A percentile compares a stretch with the other conserved stretches of the same genome.
These are phyloP conservation scores for Typhlomys cinereus DNA, from an alignment of 2,113 vertebrate genomes.

Conservation along the genomic window DNA sequence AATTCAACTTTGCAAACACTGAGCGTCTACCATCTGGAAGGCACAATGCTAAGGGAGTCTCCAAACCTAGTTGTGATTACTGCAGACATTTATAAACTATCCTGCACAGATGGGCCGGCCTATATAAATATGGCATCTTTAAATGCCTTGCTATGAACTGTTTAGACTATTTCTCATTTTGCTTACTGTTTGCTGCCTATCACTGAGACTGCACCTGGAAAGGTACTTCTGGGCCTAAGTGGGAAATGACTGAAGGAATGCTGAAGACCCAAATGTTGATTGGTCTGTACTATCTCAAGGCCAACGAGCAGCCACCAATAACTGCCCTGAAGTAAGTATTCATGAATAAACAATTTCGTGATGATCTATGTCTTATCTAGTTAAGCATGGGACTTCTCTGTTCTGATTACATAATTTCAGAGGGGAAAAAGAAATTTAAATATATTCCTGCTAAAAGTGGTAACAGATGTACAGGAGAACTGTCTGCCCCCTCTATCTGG, in stretches of 20 bases:
- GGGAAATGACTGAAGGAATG: background rate
- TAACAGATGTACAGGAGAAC: background rate
- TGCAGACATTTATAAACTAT: background rate
- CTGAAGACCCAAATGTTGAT: background rate
- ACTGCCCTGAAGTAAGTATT: background rate
- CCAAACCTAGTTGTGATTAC: background rate
- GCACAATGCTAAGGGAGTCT: background rate
- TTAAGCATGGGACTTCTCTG: background rate
- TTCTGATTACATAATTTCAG: constrained; percentile 45
- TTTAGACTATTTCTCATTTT: background rate
- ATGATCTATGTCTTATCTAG: constrained; percentile 2
- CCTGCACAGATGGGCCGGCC: background rate
- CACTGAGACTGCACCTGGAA: background rate
- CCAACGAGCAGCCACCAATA: background rate
- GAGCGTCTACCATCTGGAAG: background rate
- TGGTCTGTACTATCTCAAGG: background rate
- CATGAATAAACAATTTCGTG: constrained; percentile 18
- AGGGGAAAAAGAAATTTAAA: constrained; percentile 16
- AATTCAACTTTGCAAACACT: constrained; percentile 6
- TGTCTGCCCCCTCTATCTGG: background rate
- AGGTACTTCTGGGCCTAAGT: background rate
- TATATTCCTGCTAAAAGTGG: background rate
- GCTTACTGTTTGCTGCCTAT: background rate
- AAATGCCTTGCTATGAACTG: background rate
- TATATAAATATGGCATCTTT: background rate